Base-by-base conservation (phyloP, 2,797 vertebrate species). In the Chelon auratus region DNA sequence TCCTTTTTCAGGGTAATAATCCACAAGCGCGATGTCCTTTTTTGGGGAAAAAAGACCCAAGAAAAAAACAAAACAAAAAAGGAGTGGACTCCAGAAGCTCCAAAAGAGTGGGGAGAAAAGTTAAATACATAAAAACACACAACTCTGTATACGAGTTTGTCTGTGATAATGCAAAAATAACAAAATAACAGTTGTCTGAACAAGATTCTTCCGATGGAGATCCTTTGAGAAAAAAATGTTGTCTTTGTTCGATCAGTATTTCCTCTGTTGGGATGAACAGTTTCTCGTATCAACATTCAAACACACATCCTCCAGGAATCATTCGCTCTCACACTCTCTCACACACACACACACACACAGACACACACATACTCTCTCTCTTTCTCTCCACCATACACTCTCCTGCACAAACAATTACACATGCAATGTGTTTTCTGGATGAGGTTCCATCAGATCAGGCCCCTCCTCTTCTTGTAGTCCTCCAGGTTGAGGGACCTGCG, bases 391-490 rank as follows among this genome's bases (percentile, higher is more conserved):
- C 7, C 62, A 11, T 50, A 47, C 43, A 42, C 56, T 51, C 74
- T 62, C 72, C 56, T 33, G 14, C 71, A 55, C 65, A 70, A 30
- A 45, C 84, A 70, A 15, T 75, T 85, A 91, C 91, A 91, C 96
- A 97, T 97, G 96, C 96, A 94, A 91, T 92, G 93, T 93, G 89
- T 84, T 78, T 82, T 75, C 59, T 72, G 63, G 39, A 24, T 15
- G 65, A 68, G 20, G 62, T 58, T 86, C 89, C 68, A 81, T 98
- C 94, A 99, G 91, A 99, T 99, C 86, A 99, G 96, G 50, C 98
- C 98, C 92, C 98, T 95, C 89, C 98, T 96, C 92, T 99, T 99
- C 94, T 99, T 99, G 93, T 99, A 99, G 95, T 99, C 98, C 88
- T 99, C 98, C 93, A 99, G 94, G 87, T 99, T 99, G 84, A 99